A percentile compares a stretch with the other conserved stretches of the same genome.
phyloP scores from a whole-genome alignment of 2,113 vertebrate species.

The Fregetta grallaria region DNA sequence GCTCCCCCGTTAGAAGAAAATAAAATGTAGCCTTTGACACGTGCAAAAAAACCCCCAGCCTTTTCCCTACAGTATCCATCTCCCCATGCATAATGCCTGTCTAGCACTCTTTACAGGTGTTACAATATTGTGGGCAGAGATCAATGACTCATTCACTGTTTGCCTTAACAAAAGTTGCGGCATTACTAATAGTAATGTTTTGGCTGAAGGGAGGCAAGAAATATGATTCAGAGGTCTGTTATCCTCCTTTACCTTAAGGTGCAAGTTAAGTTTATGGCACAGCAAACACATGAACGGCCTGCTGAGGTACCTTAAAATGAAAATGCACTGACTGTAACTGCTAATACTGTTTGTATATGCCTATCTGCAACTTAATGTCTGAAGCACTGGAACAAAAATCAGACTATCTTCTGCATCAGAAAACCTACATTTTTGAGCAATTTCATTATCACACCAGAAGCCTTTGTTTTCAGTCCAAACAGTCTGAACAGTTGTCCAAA shows the following conservation, averaged over 20 bases:
- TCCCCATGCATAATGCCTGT: background rate
- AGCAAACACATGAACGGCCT: background rate
- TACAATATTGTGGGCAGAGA: background rate
- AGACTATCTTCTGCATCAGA: background rate
- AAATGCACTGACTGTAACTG: background rate
- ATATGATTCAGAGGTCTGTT: background rate
- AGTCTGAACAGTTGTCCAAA: constrained; percentile 45
- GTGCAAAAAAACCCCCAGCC: background rate
- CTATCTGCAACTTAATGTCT: background rate
- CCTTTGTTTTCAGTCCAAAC: constrained; percentile 56
- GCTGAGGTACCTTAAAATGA: background rate
- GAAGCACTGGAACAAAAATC: background rate
- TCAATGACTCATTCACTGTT: background rate
- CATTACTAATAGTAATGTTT: background rate
- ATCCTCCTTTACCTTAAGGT: background rate
- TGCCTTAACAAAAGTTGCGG: background rate
- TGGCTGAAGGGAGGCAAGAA: background rate
- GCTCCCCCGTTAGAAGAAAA: background rate
- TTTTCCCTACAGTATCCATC: background rate
- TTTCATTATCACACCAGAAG: background rate
- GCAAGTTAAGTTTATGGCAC: background rate
- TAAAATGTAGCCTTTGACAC: background rate
- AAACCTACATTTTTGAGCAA: background rate
- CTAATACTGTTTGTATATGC: background rate
- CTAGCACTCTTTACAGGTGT: background rate